Conservation (phyloP, 2,113 vertebrate genomes). For the Thryonomys swinderianus region DNA sequence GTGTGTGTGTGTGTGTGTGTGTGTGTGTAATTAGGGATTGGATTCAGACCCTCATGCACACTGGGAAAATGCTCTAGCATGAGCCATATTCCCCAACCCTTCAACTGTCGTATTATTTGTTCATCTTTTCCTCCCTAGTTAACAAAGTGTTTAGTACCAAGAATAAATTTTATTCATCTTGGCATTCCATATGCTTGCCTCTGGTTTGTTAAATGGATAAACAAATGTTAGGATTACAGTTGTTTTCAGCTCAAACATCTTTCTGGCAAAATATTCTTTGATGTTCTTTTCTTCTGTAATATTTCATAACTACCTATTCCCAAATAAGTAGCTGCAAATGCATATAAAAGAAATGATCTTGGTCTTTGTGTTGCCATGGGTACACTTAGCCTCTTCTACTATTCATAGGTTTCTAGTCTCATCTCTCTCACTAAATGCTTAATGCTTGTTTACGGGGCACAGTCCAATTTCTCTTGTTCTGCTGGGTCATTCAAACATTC, state of each 20-base stretch:
- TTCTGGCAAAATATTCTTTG: slow-evolving; percentile 15
- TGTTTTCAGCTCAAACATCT: slow-evolving; percentile 23
- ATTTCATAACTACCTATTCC: slow-evolving; percentile 23
- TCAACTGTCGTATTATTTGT: slow-evolving; percentile 1
- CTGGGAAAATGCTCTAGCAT: not conserved
- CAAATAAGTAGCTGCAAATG: slow-evolving; percentile 21
- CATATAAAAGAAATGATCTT: not conserved
- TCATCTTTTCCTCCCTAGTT: not conserved
- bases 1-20: not conserved
- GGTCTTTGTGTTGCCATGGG: not conserved
- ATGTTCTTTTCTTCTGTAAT: slow-evolving; percentile 14
- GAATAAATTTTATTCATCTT: slow-evolving; percentile 21
- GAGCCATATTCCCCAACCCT: not conserved
- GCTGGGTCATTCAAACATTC: slow-evolving; percentile 37
- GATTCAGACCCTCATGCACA: not conserved
- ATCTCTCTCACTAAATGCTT: not conserved
- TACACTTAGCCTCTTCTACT: not conserved
- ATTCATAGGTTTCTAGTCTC: not conserved
- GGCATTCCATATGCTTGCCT: not conserved
- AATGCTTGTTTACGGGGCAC: slow-evolving; percentile 45
- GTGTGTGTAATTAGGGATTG: not conserved
- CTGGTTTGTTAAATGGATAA: slow-evolving; percentile 12
- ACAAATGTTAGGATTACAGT: not conserved
- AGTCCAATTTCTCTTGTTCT: slow-evolving; percentile 64
- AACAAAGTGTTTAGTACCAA: not conserved